Evolutionary conservation across 2,888 invertebrate genomes (phyloP), one percentile per base, ranked within the genome.

Genomic region (Orthosia gracilis): DNA sequence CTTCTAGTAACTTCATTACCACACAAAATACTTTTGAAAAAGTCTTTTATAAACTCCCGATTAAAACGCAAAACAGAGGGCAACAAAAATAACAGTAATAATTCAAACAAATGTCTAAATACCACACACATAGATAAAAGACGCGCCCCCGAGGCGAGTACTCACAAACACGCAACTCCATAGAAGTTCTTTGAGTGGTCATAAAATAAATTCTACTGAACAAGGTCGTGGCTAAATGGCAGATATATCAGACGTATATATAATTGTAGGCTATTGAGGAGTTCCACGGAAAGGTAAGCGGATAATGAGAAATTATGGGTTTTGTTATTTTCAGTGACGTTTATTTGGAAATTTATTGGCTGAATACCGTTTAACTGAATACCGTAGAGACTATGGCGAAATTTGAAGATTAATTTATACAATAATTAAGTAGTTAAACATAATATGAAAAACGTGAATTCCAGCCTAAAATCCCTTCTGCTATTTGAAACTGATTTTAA

Each of bases 81-180:
- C n/a, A 49, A 59, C 17, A 17, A 21, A 61, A 31, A 45, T 26
- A 21, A 40, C 9, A 4, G 31, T 23, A 76, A 65, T 69, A 58
- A 70, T 70, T 79, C 65, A 66, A 65, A 77, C 62, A 9, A 69
- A 64, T 70, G 69, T 66, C 69, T 67, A 63, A 69, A 76, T 52
- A 76, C 40, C 15, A 13, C 50, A 65, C 77, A 72, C 62, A 67
- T 68, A 76, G 58, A 69, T 50, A 67, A 58, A 26, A 69, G 69
- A 61, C 81, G 72, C 81, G 72, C 72, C 79, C 78, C 69, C 23
- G 49, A 54, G 21, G 65, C 23, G 49, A 49, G 21, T 57, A 71
- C 64, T 73, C 77, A 61, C 76, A 82, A 71, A 83, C 85, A 83
- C 85, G 85, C 80, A 80, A 82, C 77, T 57, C 64, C 2, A 15